phyloP scores from a whole-genome alignment of 2,113 vertebrate genomes.

The Pteruthius melanotis region DNA sequence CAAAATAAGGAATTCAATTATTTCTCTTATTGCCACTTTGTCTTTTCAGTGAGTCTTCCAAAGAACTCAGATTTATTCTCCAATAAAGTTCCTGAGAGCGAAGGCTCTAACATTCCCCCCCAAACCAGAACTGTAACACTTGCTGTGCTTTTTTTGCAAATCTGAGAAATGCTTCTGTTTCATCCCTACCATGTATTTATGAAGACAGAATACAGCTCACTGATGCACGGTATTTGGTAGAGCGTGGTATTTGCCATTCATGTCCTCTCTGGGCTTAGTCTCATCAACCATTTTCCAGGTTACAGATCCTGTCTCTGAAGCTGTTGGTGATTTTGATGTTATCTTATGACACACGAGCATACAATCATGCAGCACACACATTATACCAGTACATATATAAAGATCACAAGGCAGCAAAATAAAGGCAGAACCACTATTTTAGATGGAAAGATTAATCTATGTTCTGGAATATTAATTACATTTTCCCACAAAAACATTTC shows the following conservation, averaged over 20 bases:
- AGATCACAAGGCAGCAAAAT: neutral
- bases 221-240: neutral
- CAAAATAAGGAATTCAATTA: constrained; percentile 69
- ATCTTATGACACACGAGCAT: neutral
- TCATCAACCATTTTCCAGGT: neutral
- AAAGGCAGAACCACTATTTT: neutral
- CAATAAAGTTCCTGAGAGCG: neutral
- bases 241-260: neutral
- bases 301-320: neutral
- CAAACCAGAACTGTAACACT: neutral
- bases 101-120: neutral
- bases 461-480: neutral
- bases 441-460: neutral
- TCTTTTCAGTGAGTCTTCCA: neutral
- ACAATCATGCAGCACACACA: neutral
- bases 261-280: neutral
- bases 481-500: neutral
- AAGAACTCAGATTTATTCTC: constrained; percentile 16
- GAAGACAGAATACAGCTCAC: neutral
- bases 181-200: neutral
- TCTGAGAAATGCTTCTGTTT: neutral
- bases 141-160: neutral
- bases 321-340: neutral
- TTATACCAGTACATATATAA: neutral
- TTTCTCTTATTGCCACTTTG: constrained; percentile 23